Evolutionary conservation across 2,797 vertebrate species (phyloP).

Genomic region (Myotis vivesi): DNA sequence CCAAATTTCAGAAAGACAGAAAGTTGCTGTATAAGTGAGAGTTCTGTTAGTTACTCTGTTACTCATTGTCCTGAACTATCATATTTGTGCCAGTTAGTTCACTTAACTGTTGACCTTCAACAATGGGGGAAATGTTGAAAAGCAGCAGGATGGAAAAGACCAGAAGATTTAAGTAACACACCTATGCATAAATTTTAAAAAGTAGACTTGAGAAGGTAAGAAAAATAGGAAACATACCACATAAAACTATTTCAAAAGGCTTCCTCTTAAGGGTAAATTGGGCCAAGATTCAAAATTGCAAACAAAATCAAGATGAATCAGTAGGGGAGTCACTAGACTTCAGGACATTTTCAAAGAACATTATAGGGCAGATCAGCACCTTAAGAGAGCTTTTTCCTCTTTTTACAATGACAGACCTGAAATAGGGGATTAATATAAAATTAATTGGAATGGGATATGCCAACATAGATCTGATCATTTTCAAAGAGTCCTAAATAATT

Average conservation of each 20-base stretch:
- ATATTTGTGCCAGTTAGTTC: background rate
- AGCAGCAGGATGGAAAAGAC: background rate
- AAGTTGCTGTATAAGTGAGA: background rate
- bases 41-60: background rate
- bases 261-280: background rate
- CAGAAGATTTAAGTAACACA: background rate
- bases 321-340: background rate
- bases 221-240: background rate
- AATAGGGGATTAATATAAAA: background rate
- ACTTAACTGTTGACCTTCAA: background rate
- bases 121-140: background rate
- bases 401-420: background rate
- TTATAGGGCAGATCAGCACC: background rate
- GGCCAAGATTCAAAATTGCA: background rate
- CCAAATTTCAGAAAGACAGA: conserved; percentile 5
- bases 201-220: background rate
- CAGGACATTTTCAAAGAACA: background rate
- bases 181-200: background rate
- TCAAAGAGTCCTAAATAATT: background rate
- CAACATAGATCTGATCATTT: background rate
- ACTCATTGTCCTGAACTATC: background rate
- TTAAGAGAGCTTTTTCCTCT: background rate
- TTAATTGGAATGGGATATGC: background rate
- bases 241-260: background rate
- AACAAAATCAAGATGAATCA: background rate